Conservation (phyloP, 2,797 vertebrate species). For the Myotis pilosus region DNA sequence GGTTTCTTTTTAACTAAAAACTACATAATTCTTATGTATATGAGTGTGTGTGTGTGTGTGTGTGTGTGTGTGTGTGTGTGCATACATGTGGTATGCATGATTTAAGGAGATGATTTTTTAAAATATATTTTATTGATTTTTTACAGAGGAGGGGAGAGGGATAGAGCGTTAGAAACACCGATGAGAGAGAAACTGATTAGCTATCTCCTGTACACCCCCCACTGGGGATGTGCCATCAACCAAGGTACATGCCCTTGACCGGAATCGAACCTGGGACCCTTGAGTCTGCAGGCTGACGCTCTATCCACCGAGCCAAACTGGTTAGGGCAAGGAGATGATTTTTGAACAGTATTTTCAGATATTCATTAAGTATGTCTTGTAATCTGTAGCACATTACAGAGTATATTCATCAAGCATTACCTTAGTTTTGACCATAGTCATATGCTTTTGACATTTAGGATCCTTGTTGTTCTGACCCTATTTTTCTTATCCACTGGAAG, state of each 20-base stretch:
- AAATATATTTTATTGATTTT: no score
- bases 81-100: background rate
- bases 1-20: constrained; percentile 10
- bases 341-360: constrained; percentile 37
- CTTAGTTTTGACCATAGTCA: constrained; percentile 31
- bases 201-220: no score
- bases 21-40: background rate
- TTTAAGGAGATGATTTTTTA: background rate
- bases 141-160: no score
- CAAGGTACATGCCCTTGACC: no score
- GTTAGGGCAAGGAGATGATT: background rate
- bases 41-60: background rate
- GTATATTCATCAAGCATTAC: background rate
- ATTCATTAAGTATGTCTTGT: background rate
- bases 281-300: no score
- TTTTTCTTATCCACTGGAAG: background rate
- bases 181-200: no score
- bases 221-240: no score
- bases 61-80: no score
- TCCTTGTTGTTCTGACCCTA: background rate
- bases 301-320: no score
- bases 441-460: constrained; percentile 10
- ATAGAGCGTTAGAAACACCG: no score
- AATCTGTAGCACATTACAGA: constrained; percentile 39
- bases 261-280: no score